Conservation (phyloP, 2,888 invertebrate species). For the Cephus sareptanus region DNA sequence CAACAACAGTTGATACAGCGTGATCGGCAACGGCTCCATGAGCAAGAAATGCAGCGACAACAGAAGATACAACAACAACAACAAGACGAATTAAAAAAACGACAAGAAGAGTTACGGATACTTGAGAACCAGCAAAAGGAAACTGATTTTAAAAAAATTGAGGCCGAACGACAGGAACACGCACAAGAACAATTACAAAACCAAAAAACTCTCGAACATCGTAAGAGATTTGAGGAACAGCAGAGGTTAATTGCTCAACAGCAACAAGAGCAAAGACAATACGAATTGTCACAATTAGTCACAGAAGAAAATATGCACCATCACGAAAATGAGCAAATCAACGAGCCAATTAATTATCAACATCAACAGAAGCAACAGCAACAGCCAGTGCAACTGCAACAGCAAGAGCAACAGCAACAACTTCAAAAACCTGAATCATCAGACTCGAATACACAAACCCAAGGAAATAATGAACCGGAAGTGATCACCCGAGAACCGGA, state of each 20-base stretch:
- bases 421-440: not conserved
- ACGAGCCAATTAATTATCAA: conserved; percentile 23
- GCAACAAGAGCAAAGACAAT: conserved; percentile 6
- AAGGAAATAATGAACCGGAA: not conserved
- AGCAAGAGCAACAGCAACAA: not conserved
- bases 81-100: conserved; percentile 47
- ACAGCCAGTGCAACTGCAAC: conserved; percentile 4
- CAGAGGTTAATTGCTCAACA: conserved; percentile 13
- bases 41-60: conserved; percentile 54
- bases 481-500: conserved; percentile 21
- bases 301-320: not conserved
- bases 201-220: conserved; percentile 1
- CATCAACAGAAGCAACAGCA: conserved; percentile 23
- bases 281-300: not conserved
- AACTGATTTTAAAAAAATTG: conserved; percentile 4
- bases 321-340: conserved; percentile 24
- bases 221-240: conserved; percentile 12
- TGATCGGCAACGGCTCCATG: conserved; percentile 53
- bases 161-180: conserved; percentile 3
- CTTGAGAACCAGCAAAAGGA: conserved; percentile 43
- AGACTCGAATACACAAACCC: conserved; percentile 2
- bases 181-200: conserved; percentile 20
- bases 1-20: conserved; percentile 59
- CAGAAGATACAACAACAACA: conserved; percentile 47
- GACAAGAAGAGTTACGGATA: conserved; percentile 46